These are phyloP conservation scores for Oikopleura dioica DNA, from an alignment of 23 tunicate species.

Conservation along the genomic window DNA sequence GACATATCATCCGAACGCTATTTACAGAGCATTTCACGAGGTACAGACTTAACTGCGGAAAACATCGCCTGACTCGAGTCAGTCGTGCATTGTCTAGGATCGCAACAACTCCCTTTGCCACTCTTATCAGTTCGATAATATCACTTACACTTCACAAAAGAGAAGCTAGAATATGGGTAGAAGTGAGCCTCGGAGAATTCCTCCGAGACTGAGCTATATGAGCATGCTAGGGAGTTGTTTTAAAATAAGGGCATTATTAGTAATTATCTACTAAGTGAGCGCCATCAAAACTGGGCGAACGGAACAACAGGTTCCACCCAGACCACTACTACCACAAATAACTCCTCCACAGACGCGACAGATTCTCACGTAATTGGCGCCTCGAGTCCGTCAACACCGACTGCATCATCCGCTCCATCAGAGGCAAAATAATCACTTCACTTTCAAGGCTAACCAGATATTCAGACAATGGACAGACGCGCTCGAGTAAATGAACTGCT, in stretches of 20 bases:
- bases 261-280: not conserved
- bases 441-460: no score
- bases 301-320: not conserved
- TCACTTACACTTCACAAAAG: no score
- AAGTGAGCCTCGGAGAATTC: not conserved
- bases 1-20: not conserved
- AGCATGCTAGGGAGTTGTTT: not conserved
- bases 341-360: not conserved
- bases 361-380: not conserved
- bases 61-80: no score
- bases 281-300: constrained; percentile 9
- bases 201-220: not conserved
- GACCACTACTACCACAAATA: not conserved
- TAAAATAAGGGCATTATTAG: not conserved
- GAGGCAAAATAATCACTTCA: no score
- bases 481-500: constrained; percentile 9
- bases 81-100: no score
- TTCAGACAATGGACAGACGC: not conserved
- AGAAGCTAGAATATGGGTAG: not conserved
- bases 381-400: not conserved
- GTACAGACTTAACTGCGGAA: no score
- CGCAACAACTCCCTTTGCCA: no score
- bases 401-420: not conserved
- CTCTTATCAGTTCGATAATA: no score
- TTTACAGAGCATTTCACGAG: not conserved